Base-by-base conservation (phyloP, 2,113 vertebrate genomes). In the Odontesthes bonariensis region DNA sequence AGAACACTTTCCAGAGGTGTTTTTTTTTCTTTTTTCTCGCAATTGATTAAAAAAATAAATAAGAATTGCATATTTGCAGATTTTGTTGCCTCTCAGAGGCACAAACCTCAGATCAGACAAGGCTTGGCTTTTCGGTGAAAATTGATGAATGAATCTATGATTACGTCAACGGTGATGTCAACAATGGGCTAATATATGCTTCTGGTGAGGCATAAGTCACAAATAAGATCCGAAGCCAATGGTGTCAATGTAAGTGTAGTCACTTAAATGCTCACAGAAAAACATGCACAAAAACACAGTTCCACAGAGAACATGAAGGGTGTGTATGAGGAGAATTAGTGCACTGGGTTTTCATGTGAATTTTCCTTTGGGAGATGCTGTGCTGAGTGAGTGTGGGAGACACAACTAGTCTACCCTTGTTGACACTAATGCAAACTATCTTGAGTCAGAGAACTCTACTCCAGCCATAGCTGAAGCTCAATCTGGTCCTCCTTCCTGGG, bases 1-100 rank as follows among this genome's bases (percentile, higher is more conserved):
- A 98, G 95, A 95, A 96, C 95, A 96, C 96, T 96, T 92, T 93
- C 90, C 87, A 88, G 92, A 82, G 88, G 91, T 95, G 86, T 91
- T 92, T 79, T 79, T 87, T 81, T 91, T 92, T 79, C 77, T 87
- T 81, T 78, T 79, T 79, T 77, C 75, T 93, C 86, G 86, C 83
- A 77, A 88, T 92, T 80, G 89, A 86, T 91, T 94, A 94, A 94
- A 96, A 94, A 96, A 95, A 92, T 94, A 95, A 95, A 94, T 94
- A 94, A 94, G 94, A 95, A 96, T 96, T 96, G 95, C 96, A 96
- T 97, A 97, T 95, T 96, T 95, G 95, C 95, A 95, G 96, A 96
- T 95, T 96, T 94, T 94, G 96, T 94, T 92, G 96, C 95, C 94
- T 93, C 92, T 95, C 92, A 95, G 95, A 97, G 94, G 88, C 93